Evolutionary conservation across 2,797 vertebrate genomes (phyloP), one percentile per base, ranked within the genome.

Genomic region (Clamator glandarius): DNA sequence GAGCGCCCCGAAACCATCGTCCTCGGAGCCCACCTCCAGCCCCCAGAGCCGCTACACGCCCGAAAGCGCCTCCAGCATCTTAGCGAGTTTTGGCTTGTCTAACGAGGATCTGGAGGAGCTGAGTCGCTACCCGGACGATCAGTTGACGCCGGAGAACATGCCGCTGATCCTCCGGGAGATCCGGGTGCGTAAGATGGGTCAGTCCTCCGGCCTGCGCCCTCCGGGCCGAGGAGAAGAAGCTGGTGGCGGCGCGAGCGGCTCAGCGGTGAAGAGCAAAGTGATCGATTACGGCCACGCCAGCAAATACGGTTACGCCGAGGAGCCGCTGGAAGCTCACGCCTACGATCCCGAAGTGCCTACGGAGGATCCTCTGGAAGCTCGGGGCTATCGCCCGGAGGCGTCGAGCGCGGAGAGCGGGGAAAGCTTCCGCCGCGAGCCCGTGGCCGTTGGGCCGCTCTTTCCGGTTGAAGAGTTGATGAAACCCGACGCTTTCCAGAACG

Each of bases 201-300:
- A 96, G 9, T 64, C 96, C 10, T 24, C 97, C 11, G 82, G 87
- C 5, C 85, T 97, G 42, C 96, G 94, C 39, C 36, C 94, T 29
- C 66, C 94, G 33, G 91, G 87, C 91, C 97, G 97, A n/a, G 96
- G 84, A 31, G 98, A 98, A 35, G 97, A 97, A 55, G n/a, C n/a
- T n/a, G n/a, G n/a, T n/a, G 36, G 82, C 0, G 33, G 58, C 24
- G 16, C 77, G 8, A 31, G 95, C 12, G 84, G 85, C 6, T 51
- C 97, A 28, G 31, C 96, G 26, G 90, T 98, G 58, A 98, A 98
- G 36, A 97, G 98, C 91, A 99, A 99, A 95, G 98, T 99, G 26
- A 99, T 99, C 68, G 99, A 99, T 90, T 99, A 99, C 63, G 99
- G 99, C 95, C 99, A 99, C 83, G 98, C 98, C 19, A 98, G 99